Evolutionary conservation across 2,888 invertebrate genomes (phyloP).

Genomic region (Drosophila differens): DNA sequence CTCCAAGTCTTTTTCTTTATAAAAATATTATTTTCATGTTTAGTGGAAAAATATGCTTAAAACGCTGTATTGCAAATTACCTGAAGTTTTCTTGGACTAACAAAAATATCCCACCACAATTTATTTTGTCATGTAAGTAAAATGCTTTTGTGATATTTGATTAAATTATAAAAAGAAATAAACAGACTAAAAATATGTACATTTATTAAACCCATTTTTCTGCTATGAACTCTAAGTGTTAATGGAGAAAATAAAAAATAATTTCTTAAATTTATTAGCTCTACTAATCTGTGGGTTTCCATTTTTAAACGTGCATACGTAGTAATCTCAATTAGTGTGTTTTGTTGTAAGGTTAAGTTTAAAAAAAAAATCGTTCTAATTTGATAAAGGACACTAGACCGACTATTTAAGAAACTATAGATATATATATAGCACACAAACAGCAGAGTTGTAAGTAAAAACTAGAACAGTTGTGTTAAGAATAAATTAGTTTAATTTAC

Average conservation of each 20-base stretch:
- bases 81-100: background rate
- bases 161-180: background rate
- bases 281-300: background rate
- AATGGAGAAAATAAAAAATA: background rate
- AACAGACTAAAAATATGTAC: background rate
- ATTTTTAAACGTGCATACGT: background rate
- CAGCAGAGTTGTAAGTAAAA: conserved; percentile 18
- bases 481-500: conserved; percentile 25
- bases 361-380: conserved; percentile 3
- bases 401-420: conserved; percentile 24
- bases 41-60: background rate
- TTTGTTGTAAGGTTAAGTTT: conserved; percentile 10
- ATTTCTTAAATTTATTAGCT: too few relatives aligned
- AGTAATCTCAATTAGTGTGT: conserved; percentile 15
- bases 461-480: conserved; percentile 20
- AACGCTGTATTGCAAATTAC: background rate
- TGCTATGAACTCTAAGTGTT: background rate
- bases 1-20: background rate
- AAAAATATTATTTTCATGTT: background rate
- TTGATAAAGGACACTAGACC: conserved; percentile 17
- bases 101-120: background rate
- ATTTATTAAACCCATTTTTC: background rate
- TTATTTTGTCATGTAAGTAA: background rate
- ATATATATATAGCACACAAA: conserved; percentile 8
- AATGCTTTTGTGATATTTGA: background rate